Percentiles rank a stretch among this genome's conserved stretches.
Conservation (phyloP, 2,113 vertebrate genomes). For the Myocastor coypus region DNA sequence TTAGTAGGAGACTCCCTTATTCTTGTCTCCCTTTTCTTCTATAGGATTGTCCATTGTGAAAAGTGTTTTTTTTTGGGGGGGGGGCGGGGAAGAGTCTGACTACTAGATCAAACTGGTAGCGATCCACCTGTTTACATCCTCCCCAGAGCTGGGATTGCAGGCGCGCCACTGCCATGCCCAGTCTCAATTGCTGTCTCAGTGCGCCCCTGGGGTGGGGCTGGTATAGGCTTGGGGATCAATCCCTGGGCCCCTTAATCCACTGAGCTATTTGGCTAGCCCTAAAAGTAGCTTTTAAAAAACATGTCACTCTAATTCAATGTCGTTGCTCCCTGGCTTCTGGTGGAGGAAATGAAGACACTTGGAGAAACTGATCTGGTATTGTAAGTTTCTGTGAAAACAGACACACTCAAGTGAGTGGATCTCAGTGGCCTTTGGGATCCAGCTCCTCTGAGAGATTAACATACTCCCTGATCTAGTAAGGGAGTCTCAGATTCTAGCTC, state of each 20-base stretch:
- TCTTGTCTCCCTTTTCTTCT: neutral
- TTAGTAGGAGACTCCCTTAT: neutral
- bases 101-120: no score
- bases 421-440: neutral
- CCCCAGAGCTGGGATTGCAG: no score
- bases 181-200: no score
- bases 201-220: no score
- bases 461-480: neutral
- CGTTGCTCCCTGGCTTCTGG: neutral
- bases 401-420: constrained; percentile 20
- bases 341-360: neutral
- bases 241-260: no score
- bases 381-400: neutral
- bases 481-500: neutral
- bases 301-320: constrained; percentile 10
- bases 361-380: neutral
- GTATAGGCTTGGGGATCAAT: no score
- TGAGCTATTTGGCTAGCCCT: no score
- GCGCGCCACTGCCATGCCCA: no score
- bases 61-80: neutral
- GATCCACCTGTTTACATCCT: no score
- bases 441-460: neutral
- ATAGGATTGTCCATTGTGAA: neutral
- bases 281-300: no score
- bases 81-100: no score